A percentile compares a stretch with the other conserved stretches of the same genome.
These are phyloP conservation scores for Acridotheres tristis DNA, from an alignment of 2,797 vertebrate species.

Conservation along the genomic window DNA sequence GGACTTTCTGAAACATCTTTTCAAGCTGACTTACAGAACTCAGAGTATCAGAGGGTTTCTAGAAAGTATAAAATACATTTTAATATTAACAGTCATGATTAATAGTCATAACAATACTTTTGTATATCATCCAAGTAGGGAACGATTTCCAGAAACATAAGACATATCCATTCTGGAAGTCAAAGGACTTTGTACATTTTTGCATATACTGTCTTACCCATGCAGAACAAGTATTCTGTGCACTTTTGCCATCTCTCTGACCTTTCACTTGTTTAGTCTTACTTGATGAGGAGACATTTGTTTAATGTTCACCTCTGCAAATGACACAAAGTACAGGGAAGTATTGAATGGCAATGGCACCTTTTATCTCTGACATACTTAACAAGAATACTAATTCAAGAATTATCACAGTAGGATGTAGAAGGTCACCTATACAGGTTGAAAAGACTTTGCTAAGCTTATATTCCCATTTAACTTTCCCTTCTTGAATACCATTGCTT, in stretches of 20 bases:
- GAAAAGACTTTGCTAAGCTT: neutral
- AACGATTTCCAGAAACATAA: neutral
- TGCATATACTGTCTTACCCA: neutral
- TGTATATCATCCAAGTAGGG: neutral
- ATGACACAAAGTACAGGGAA: neutral
- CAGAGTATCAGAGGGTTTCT: neutral
- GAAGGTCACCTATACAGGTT: neutral
- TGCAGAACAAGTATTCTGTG: neutral
- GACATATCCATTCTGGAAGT: neutral
- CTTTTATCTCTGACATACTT: neutral
- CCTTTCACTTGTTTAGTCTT: slow-evolving; percentile 3
- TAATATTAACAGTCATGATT: neutral
- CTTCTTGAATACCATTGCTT: neutral
- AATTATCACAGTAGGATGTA: neutral
- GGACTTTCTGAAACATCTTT: neutral
- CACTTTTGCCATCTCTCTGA: neutral
- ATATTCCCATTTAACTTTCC: neutral
- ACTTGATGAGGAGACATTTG: neutral
- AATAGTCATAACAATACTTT: neutral
- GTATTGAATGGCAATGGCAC: neutral
- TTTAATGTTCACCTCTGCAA: slow-evolving; percentile 12
- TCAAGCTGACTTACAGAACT: neutral
- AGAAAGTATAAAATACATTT: neutral
- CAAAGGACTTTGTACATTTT: neutral
- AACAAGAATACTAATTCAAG: neutral